These are phyloP conservation scores for Nymphalis urticae DNA, from an alignment of 2,888 invertebrate genomes.

Conservation along the genomic window DNA sequence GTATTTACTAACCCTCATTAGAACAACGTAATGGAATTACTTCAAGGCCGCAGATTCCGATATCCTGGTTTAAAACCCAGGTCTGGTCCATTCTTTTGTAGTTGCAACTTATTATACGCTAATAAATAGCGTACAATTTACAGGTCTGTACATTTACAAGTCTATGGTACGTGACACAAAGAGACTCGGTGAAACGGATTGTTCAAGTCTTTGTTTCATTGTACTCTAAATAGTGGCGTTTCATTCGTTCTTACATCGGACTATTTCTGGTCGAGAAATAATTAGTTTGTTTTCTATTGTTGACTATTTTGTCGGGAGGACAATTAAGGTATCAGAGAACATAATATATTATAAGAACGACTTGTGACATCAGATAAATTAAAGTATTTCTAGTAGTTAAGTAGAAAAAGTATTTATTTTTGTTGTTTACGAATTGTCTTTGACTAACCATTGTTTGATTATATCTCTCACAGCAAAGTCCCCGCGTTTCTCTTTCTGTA, in stretches of 20 bases:
- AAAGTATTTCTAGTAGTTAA: too few species aligned
- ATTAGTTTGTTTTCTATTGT: conserved; percentile 19
- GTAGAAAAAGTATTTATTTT: too few species aligned
- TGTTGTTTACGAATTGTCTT: too few species aligned
- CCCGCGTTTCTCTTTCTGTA: too few species aligned
- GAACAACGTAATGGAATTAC: too few species aligned
- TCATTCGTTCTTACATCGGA: conserved; percentile 12
- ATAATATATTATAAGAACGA: background rate
- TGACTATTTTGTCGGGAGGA: conserved; percentile 5
- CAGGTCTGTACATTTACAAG: conserved; percentile 3
- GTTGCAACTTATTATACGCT: too few species aligned
- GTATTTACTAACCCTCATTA: too few species aligned
- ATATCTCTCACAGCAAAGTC: too few species aligned
- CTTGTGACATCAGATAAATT: background rate
- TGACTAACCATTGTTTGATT: too few species aligned
- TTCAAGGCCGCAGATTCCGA: too few species aligned
- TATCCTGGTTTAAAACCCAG: too few species aligned
- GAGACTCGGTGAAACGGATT: conserved; percentile 18
- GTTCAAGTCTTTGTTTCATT: conserved; percentile 25
- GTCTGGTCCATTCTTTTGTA: too few species aligned
- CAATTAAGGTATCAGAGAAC: background rate
- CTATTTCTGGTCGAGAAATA: conserved; percentile 16
- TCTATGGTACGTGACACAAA: conserved; percentile 18
- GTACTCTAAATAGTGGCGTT: conserved; percentile 23
- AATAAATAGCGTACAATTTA: background rate